phyloP scores from a whole-genome alignment of 2,888 invertebrate species.

The Flexamia atlantica region DNA sequence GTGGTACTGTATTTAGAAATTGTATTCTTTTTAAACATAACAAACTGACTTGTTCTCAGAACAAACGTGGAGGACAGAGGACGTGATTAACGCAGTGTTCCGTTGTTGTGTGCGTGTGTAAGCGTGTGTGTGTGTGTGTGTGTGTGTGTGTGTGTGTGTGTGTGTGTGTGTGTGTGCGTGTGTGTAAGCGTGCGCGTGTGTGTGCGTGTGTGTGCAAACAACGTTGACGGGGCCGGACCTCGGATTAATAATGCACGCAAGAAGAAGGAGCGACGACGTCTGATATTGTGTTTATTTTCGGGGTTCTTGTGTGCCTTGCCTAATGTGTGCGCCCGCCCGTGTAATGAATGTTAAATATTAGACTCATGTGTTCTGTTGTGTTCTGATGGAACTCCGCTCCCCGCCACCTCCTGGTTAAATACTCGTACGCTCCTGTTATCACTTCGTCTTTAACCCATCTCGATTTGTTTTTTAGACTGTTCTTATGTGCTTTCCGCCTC shows the following conservation, averaged over 20 bases:
- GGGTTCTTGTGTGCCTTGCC: constrained; percentile 61
- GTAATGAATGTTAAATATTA: constrained; percentile 71
- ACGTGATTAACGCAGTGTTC: no score
- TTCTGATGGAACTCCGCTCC: constrained; percentile 41
- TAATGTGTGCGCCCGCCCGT: constrained; percentile 66
- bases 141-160: background rate
- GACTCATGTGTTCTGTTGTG: constrained; percentile 57
- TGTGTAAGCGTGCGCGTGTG: background rate
- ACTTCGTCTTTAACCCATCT: constrained; percentile 50
- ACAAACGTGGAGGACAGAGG: no score
- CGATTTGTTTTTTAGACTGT: constrained; percentile 36
- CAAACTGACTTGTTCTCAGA: no score
- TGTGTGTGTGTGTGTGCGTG: no score
- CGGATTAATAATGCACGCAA: constrained; percentile 55
- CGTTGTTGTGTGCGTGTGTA: background rate
- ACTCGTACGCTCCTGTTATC: constrained; percentile 47
- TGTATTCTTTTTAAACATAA: no score
- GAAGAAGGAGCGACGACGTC: constrained; percentile 45
- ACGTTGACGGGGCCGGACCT: constrained; percentile 14
- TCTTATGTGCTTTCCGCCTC: constrained; percentile 33
- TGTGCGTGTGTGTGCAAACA: background rate
- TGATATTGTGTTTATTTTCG: constrained; percentile 64
- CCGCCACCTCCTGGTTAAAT: constrained; percentile 33
- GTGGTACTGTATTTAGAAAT: no score
- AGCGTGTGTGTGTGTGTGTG: background rate